These are phyloP conservation scores for Cricetomys ansorgei DNA, from an alignment of 2,113 vertebrate species.

Conservation along the genomic window DNA sequence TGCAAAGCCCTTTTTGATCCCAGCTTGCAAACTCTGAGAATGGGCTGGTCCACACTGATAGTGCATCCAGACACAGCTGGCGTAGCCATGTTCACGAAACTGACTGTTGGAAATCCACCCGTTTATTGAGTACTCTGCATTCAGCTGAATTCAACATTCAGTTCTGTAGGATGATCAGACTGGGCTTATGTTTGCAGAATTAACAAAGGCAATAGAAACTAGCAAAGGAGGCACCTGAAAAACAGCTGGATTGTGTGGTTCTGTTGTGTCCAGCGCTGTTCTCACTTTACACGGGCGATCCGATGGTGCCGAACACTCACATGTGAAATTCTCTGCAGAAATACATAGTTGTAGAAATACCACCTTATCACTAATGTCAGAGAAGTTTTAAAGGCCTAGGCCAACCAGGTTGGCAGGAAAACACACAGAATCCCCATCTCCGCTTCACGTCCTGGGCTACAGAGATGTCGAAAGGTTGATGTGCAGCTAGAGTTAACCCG, in stretches of 20 bases:
- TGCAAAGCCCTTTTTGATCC: neutral
- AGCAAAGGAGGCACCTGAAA: neutral
- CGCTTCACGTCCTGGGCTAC: neutral
- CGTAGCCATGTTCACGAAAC: neutral
- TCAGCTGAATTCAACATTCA: neutral
- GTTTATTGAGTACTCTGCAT: neutral
- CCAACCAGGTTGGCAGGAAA: neutral
- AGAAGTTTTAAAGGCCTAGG: neutral
- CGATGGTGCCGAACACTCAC: neutral
- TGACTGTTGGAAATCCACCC: constrained; percentile 29
- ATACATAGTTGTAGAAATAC: neutral
- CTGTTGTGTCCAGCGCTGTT: neutral
- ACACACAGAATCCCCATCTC: neutral
- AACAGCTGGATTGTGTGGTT: neutral
- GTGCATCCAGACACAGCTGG: neutral
- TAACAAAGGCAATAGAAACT: neutral
- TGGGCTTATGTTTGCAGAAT: neutral
- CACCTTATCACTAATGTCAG: neutral
- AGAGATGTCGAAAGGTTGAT: too few species aligned
- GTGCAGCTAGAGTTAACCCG: neutral
- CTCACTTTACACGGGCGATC: neutral
- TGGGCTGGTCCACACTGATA: neutral
- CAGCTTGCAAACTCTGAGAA: neutral
- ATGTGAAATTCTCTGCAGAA: neutral
- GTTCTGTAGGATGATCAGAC: neutral